Conservation (phyloP, 2,113 vertebrate genomes). For the Elachura formosa region DNA sequence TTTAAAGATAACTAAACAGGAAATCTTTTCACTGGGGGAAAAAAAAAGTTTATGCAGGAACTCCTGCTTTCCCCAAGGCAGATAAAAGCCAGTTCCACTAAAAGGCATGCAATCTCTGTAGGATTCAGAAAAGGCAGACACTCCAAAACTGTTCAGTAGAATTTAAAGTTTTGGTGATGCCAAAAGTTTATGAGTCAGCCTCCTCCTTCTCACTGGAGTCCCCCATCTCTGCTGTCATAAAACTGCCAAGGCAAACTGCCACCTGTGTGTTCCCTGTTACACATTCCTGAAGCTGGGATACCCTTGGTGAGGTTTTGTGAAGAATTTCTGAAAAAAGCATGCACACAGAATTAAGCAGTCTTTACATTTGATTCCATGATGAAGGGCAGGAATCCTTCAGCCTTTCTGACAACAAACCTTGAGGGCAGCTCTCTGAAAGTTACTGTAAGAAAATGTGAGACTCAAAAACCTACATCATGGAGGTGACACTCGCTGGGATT, state of each 20-base stretch:
- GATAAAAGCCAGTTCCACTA: background rate
- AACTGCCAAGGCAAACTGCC: background rate
- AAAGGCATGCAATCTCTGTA: background rate
- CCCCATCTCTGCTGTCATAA: background rate
- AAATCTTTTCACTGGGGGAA: background rate
- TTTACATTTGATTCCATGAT: fast-evolving
- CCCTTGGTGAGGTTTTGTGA: background rate
- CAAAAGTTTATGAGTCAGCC: background rate
- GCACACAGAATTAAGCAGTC: background rate
- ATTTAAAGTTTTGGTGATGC: background rate
- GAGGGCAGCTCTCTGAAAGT: background rate
- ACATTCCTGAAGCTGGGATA: background rate
- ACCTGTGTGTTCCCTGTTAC: background rate
- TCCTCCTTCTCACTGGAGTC: background rate
- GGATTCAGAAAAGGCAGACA: background rate
- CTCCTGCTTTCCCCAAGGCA: background rate
- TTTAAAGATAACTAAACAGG: background rate
- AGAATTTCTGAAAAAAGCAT: background rate
- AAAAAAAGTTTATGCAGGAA: background rate
- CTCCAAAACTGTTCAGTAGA: background rate
- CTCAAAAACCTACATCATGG: background rate
- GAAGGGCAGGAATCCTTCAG: background rate
- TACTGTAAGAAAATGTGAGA: background rate
- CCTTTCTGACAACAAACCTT: background rate
- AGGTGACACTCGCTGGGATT: background rate